A percentile compares a stretch with the other conserved stretches of the same genome.
Conservation (phyloP, 2,888 invertebrate species). For the Papilio protenor region DNA sequence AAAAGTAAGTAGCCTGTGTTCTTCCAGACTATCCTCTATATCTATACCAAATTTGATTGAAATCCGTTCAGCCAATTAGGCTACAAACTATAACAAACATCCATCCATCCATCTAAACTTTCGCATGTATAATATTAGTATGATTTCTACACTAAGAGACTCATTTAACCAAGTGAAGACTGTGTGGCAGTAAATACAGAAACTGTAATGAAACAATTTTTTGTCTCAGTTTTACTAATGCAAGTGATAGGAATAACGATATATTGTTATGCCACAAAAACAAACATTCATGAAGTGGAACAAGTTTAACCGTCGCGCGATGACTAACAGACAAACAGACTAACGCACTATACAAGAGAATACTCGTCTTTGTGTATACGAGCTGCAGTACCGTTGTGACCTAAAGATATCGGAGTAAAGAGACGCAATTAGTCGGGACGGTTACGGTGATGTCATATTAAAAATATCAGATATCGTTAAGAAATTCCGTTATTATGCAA, state of each 20-base stretch:
- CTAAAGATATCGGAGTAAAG: conserved; percentile 19
- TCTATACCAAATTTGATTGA: too few species aligned
- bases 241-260: too few species aligned
- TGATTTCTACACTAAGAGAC: neutral
- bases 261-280: conserved; percentile 35
- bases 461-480: conserved; percentile 31
- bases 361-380: conserved; percentile 10
- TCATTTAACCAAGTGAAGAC: neutral
- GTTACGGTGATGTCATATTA: conserved; percentile 31
- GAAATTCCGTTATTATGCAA: conserved; percentile 37
- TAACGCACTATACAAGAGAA: neutral
- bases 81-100: too few species aligned
- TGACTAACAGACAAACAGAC: conserved; percentile 49
- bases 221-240: too few species aligned
- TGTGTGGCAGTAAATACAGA: neutral
- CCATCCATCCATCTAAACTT: too few species aligned
- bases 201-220: too few species aligned
- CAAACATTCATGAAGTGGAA: conserved; percentile 42
- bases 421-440: conserved; percentile 23
- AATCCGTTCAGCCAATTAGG: neutral
- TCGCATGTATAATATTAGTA: too few species aligned
- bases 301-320: conserved; percentile 62
- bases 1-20: too few species aligned
- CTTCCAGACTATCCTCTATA: too few species aligned
- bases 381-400: conserved; percentile 20